Base-by-base conservation (phyloP, 2,113 vertebrate genomes). In the Otus sunia region DNA sequence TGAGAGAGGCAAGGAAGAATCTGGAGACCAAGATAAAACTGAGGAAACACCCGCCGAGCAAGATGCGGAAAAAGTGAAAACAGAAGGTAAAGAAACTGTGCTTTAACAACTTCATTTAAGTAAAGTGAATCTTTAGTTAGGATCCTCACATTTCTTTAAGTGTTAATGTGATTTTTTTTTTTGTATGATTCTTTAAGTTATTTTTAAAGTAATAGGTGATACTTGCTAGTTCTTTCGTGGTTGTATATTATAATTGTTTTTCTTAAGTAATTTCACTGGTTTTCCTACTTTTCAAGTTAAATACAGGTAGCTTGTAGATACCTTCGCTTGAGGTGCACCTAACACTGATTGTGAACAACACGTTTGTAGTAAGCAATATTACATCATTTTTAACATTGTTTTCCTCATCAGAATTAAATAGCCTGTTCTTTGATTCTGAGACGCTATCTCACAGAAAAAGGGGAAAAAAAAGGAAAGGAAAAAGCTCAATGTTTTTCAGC, bases 31-130 rank as follows among this genome's bases (percentile, higher is more conserved):
- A 43, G 98, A 98, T 26, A 97, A 96, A 78, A 96, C 56, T 43
- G 93, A 67, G 25, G 97, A 97, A 91, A 96, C 56, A 25, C 45
- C 80, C 26, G 80, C 81, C 23, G 98, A 97, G 17, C 97, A 98
- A 79, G 97, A 94, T n/a, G 63, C n/a, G 16, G 98, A 98, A 82
- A 98, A 97, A 94, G 97, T 92, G 91, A 97, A 94, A 96, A 75
- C 94, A 83, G 98, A 98, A 98, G 98, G 98, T 98, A 98, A 98
- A 92, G 79, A 81, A 89, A 87, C 63, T 95, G 93, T 82, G 43
- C 90, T 92, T 83, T 95, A 80, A 47, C 36, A 90, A 39, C 52
- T 93, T 64, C 16, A 49, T 60, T 92, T 84, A n/a, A 49, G 45
- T 72, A 11, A 87, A 56, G 47, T 56, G 43, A 73, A 58, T 27